A percentile compares a stretch with the other conserved stretches of the same genome.
These are phyloP conservation scores for Natrix natrix DNA, from an alignment of 2,797 vertebrate genomes.

Conservation along the genomic window DNA sequence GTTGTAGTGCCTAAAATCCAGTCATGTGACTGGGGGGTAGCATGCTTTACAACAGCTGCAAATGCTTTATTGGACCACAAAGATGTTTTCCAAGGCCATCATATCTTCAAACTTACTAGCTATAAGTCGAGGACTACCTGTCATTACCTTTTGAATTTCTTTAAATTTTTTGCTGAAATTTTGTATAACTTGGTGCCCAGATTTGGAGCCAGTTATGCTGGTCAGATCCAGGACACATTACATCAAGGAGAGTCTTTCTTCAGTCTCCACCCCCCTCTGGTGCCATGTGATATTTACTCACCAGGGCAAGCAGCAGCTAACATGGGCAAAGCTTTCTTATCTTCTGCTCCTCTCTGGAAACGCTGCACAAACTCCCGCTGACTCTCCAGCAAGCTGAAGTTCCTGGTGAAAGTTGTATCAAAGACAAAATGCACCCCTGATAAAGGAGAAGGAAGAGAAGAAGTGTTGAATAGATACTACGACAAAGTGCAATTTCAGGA, in stretches of 20 bases:
- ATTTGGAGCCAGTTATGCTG: neutral
- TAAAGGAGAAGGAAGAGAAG: neutral
- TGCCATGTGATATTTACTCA: constrained; percentile 47
- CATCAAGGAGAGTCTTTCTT: neutral
- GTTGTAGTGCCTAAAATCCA: no score
- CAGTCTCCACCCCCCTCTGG: neutral
- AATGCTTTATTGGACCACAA: no score
- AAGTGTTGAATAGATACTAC: neutral
- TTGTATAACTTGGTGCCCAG: neutral
- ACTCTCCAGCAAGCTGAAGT: constrained; percentile 92
- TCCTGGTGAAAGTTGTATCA: constrained; percentile 89
- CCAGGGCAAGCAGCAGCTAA: constrained; percentile 93
- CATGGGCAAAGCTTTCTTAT: constrained; percentile 82
- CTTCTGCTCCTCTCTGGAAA: constrained; percentile 75
- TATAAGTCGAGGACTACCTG: no score
- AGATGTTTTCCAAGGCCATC: no score
- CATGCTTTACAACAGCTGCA: no score
- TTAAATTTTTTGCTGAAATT: neutral
- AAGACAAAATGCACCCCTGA: constrained; percentile 90
- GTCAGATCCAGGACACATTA: neutral
- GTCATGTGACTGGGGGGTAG: no score
- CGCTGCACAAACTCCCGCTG: constrained; percentile 88
- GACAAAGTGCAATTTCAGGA: neutral
- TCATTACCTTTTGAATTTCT: neutral
- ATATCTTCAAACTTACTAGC: no score